Percentiles rank a stretch among this genome's conserved stretches.
phyloP scores from a whole-genome alignment of 1,140 invertebrate species.

The Ctenoplectra terminalis region DNA sequence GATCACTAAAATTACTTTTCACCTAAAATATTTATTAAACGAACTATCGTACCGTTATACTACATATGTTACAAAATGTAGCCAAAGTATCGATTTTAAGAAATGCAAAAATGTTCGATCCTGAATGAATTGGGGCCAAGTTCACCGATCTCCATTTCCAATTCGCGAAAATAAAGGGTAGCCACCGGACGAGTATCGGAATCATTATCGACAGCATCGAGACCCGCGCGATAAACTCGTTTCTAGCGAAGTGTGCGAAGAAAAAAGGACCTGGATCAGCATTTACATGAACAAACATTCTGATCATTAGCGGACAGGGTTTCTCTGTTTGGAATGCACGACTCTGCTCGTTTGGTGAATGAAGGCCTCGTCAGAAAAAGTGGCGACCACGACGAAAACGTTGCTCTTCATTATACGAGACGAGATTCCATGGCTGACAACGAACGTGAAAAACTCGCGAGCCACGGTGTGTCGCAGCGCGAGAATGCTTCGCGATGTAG shows the following conservation, averaged over 20 bases:
- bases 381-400: constrained; percentile 42
- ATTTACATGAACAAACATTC: constrained; percentile 45
- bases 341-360: constrained; percentile 34
- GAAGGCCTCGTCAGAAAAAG: constrained; percentile 56
- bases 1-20: too few relatives aligned
- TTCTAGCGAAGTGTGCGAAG: background rate
- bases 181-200: background rate
- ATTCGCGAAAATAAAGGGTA: too few relatives aligned
- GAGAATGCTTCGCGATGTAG: background rate
- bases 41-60: too few relatives aligned
- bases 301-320: constrained; percentile 32
- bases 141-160: too few relatives aligned
- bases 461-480: constrained; percentile 1
- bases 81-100: too few relatives aligned
- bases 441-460: constrained; percentile 48
- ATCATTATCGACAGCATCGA: constrained; percentile 17
- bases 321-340: background rate
- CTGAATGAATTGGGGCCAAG: too few relatives aligned
- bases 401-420: constrained; percentile 40
- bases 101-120: too few relatives aligned
- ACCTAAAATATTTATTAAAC: too few relatives aligned
- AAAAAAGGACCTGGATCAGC: background rate
- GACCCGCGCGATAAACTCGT: constrained; percentile 25
- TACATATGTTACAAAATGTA: too few relatives aligned
- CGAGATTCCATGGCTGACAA: constrained; percentile 33